Evolutionary conservation across 2,888 invertebrate species (phyloP).

Genomic region (Acanthopleura granulata): DNA sequence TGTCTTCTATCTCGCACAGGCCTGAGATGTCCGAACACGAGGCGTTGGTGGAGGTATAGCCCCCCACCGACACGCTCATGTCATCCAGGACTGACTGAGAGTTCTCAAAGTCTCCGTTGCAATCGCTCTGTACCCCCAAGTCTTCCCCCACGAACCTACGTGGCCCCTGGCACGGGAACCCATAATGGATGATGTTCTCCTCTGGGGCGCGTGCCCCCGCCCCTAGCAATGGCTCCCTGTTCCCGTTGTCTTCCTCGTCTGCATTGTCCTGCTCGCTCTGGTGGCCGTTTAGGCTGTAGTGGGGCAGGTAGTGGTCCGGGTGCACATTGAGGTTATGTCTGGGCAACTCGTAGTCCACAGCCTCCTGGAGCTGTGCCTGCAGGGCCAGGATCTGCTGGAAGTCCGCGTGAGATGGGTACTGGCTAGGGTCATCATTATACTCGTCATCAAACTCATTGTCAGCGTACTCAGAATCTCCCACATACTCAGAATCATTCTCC

Average conservation of each 20-base stretch:
- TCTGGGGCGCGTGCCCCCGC: constrained; percentile 33
- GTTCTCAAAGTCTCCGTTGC: constrained; percentile 71
- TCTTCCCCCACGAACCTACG: constrained; percentile 29
- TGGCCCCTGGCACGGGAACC: constrained; percentile 57
- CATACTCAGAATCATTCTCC: constrained; percentile 71
- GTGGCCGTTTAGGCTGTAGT: constrained; percentile 55
- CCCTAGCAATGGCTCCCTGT: constrained; percentile 16
- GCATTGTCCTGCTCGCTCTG: constrained; percentile 33
- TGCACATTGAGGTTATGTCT: constrained; percentile 81
- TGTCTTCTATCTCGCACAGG: constrained; percentile 89
- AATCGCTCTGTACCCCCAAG: constrained; percentile 46
- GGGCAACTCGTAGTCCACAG: constrained; percentile 52
- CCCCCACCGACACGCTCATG: constrained; percentile 78
- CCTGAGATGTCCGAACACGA: constrained; percentile 90
- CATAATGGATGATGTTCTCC: constrained; percentile 57
- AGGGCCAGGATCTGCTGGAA: constrained; percentile 70
- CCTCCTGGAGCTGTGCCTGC: constrained; percentile 50
- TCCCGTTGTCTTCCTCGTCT: constrained; percentile 30
- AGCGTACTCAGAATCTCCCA: constrained; percentile 79
- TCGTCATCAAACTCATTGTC: constrained; percentile 73
- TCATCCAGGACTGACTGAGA: constrained; percentile 74
- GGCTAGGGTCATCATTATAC: constrained; percentile 69
- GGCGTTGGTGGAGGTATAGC: constrained; percentile 73
- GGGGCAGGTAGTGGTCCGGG: constrained; percentile 86
- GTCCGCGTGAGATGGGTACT: constrained; percentile 68